Percentiles rank a stretch among this genome's conserved stretches.
These are phyloP conservation scores for Tympanuchus pallidicinctus DNA, from an alignment of 2,113 vertebrate species.

Conservation along the genomic window DNA sequence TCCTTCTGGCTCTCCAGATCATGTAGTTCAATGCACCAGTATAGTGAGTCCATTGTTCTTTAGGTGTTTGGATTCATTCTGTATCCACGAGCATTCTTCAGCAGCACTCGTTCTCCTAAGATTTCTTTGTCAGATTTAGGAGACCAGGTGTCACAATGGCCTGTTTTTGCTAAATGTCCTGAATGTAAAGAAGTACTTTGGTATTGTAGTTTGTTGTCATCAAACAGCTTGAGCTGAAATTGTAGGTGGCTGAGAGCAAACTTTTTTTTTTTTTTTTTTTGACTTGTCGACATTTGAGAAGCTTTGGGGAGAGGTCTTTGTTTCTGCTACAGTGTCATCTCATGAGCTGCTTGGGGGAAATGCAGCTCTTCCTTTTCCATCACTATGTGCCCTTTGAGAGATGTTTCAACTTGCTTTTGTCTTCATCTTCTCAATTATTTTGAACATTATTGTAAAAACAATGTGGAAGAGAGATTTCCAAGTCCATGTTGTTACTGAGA, in stretches of 20 bases:
- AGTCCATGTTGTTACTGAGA: neutral
- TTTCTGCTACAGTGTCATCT: neutral
- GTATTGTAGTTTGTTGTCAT: neutral
- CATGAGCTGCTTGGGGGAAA: neutral
- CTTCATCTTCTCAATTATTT: constrained; percentile 12
- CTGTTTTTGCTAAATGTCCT: neutral
- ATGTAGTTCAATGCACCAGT: neutral
- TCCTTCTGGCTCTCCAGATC: neutral
- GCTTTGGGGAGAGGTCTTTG: neutral
- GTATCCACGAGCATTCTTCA: neutral
- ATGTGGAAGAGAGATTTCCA: neutral
- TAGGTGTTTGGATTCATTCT: neutral
- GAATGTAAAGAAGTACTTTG: neutral
- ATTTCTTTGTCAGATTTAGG: neutral
- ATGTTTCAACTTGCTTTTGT: neutral
- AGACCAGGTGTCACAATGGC: neutral
- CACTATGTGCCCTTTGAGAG: neutral
- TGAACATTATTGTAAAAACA: neutral
- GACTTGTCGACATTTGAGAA: neutral
- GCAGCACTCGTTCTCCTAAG: neutral
- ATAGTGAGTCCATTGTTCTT: neutral
- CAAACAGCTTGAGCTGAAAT: neutral
- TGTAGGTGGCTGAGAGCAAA: neutral
- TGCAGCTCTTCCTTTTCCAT: neutral
- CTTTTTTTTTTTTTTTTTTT: neutral